These are phyloP conservation scores for Tanytarsus gracilentus DNA, from an alignment of 2,888 invertebrate genomes.

Conservation along the genomic window DNA sequence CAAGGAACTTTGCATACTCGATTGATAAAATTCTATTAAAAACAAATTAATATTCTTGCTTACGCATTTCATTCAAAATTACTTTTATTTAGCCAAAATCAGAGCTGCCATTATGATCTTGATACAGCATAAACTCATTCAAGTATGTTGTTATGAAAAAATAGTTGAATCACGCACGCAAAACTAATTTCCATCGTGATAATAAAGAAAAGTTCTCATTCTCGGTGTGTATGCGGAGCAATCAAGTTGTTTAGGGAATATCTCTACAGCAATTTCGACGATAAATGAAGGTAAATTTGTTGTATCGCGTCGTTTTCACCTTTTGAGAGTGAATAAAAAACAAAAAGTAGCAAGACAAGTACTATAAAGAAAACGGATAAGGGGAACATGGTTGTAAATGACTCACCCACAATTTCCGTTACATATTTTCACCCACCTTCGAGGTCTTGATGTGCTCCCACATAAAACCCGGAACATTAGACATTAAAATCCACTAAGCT, in stretches of 20 bases:
- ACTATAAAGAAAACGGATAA: background rate
- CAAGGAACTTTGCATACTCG: too few relatives aligned
- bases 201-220: background rate
- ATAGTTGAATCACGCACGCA: constrained; percentile 10
- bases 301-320: too few relatives aligned
- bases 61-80: too few relatives aligned
- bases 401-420: constrained; percentile 26
- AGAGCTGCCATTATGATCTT: background rate
- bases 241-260: background rate
- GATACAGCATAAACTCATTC: too few relatives aligned
- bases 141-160: constrained; percentile 1
- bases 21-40: constrained; percentile 17
- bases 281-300: too few relatives aligned
- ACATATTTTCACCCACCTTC: background rate
- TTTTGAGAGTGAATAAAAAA: too few relatives aligned
- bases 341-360: too few relatives aligned
- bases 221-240: background rate
- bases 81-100: background rate
- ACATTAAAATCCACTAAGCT: constrained; percentile 3
- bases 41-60: constrained; percentile 2
- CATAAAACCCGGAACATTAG: background rate
- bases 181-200: background rate
- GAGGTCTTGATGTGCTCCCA: background rate
- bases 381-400: constrained; percentile 13
- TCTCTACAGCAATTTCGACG: too few relatives aligned